These are phyloP conservation scores for Stratiolaelaps scimitus DNA, from an alignment of 1,140 invertebrate genomes.

Conservation along the genomic window DNA sequence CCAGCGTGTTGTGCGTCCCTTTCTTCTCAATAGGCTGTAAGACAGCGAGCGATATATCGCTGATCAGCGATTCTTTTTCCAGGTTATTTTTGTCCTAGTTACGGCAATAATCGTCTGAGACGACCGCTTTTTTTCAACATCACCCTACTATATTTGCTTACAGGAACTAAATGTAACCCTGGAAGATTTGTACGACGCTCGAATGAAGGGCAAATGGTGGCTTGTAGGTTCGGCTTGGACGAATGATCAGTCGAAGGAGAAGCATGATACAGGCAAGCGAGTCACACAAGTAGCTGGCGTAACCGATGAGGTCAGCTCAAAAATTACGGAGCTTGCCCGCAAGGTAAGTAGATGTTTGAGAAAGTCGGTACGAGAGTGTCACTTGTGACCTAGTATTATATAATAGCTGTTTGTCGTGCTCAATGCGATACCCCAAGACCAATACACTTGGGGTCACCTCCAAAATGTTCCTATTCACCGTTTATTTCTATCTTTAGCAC, in stretches of 20 bases:
- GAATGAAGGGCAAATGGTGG: slow-evolving; percentile 88
- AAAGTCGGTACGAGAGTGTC: too few relatives aligned
- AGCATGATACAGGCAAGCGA: slow-evolving; percentile 20
- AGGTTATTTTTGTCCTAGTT: slow-evolving; percentile 29
- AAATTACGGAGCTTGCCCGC: slow-evolving; percentile 62
- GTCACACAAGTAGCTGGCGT: slow-evolving; percentile 14
- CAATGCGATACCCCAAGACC: too few relatives aligned
- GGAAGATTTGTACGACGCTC: slow-evolving; percentile 70
- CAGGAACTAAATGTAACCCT: slow-evolving; percentile 51
- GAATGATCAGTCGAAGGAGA: slow-evolving; percentile 46
- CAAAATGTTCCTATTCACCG: too few relatives aligned
- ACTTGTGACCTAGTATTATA: too few relatives aligned
- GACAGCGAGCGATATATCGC: too few relatives aligned
- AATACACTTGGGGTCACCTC: too few relatives aligned
- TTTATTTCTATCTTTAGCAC: too few relatives aligned
- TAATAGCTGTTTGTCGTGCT: too few relatives aligned
- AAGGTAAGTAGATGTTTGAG: slow-evolving; percentile 51
- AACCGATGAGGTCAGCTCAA: slow-evolving; percentile 42
- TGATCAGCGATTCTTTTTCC: not conserved
- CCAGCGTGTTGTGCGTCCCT: too few relatives aligned
- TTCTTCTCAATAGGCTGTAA: too few relatives aligned
- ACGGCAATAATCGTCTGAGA: slow-evolving; percentile 5
- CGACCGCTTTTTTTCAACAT: slow-evolving; percentile 33
- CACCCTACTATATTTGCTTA: slow-evolving; percentile 16
- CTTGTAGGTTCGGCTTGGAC: slow-evolving; percentile 89